These are phyloP conservation scores for Ammospiza caudacuta DNA, from an alignment of 2,113 vertebrate genomes.

Conservation along the genomic window DNA sequence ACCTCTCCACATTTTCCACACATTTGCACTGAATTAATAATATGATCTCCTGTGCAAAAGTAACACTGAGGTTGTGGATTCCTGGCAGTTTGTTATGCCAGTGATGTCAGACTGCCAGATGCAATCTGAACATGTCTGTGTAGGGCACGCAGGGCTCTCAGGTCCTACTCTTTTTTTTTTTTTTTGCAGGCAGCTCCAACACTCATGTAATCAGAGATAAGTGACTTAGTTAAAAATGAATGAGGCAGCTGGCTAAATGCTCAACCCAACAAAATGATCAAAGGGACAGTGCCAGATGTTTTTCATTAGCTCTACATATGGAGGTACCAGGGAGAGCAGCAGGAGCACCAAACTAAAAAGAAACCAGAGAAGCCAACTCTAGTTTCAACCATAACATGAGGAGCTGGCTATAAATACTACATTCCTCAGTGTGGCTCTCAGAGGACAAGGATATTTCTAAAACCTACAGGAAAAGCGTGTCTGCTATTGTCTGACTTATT, in stretches of 20 bases:
- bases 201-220: constrained; percentile 56
- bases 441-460: constrained; percentile 52
- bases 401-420: constrained; percentile 70
- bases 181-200: constrained; percentile 15
- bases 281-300: constrained; percentile 75
- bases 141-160: neutral
- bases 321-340: constrained; percentile 66
- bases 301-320: constrained; percentile 61
- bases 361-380: constrained; percentile 73
- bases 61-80: neutral
- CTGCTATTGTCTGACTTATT: constrained; percentile 29
- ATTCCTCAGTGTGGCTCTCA: constrained; percentile 45
- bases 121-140: neutral
- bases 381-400: constrained; percentile 72
- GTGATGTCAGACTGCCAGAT: neutral
- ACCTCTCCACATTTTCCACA: neutral
- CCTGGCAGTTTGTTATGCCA: neutral
- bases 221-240: constrained; percentile 68
- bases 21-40: neutral
- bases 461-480: constrained; percentile 41
- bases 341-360: constrained; percentile 66
- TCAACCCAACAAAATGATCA: constrained; percentile 68
- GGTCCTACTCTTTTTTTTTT: constrained; percentile 7
- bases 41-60: neutral
- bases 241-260: constrained; percentile 71